Percentiles rank a stretch among this genome's conserved stretches.
Evolutionary conservation across 2,888 invertebrate genomes (phyloP).

Genomic region (Miltochrista miniata): DNA sequence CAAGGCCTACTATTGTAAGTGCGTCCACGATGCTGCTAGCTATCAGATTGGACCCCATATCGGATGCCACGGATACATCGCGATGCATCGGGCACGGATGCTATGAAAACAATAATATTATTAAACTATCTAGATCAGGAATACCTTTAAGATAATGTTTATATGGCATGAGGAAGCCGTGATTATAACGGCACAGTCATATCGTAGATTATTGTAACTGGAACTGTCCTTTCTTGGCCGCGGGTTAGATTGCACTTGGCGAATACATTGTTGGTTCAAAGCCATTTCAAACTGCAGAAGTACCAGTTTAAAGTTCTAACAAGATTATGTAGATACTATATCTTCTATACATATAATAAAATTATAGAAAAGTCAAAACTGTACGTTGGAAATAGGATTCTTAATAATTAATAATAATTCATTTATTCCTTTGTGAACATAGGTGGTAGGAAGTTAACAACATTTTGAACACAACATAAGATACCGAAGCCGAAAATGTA

Average conservation of each 20-base stretch:
- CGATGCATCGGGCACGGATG: constrained; percentile 49
- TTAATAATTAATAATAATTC: too few species aligned
- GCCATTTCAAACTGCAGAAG: too few species aligned
- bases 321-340: too few species aligned
- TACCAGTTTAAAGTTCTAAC: too few species aligned
- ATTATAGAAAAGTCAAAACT: too few species aligned
- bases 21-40: constrained; percentile 52
- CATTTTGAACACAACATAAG: too few species aligned
- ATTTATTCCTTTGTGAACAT: too few species aligned
- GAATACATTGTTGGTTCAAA: too few species aligned
- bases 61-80: constrained; percentile 52
- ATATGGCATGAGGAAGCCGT: constrained; percentile 35
- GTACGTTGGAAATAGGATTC: too few species aligned
- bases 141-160: constrained; percentile 32
- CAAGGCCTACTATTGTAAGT: constrained; percentile 39
- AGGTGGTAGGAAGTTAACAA: too few species aligned
- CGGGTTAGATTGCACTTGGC: background rate
- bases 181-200: constrained; percentile 17
- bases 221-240: background rate
- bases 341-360: too few species aligned
- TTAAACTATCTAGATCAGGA: constrained; percentile 39
- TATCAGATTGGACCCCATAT: constrained; percentile 70
- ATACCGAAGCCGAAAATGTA: too few species aligned
- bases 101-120: constrained; percentile 59
- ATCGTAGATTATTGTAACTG: constrained; percentile 14